A percentile compares a stretch with the other conserved stretches of the same genome.
Evolutionary conservation across 2,888 invertebrate genomes (phyloP).

Genomic region (Drosophila quinaria): DNA sequence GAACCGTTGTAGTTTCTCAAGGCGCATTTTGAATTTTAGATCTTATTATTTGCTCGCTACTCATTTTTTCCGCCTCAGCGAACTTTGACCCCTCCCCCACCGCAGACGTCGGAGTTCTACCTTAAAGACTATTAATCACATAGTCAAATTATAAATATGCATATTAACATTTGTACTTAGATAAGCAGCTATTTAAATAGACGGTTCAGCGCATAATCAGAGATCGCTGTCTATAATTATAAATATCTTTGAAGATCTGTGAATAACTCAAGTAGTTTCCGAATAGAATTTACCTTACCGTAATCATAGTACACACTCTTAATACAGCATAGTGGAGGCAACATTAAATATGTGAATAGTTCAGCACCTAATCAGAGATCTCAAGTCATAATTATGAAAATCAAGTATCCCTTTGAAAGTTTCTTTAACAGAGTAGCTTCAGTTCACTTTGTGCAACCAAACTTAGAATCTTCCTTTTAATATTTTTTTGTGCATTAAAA

Average conservation of each 20-base stretch:
- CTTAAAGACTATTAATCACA: conserved; percentile 67
- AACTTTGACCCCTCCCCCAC: conserved; percentile 31
- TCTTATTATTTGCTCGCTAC: conserved; percentile 40
- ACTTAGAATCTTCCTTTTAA: too few relatives aligned
- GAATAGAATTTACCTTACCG: background rate
- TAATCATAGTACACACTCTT: background rate
- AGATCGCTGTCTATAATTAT: conserved; percentile 39
- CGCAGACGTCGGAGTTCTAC: conserved; percentile 12
- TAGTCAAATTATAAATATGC: conserved; percentile 63
- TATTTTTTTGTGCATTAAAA: too few relatives aligned
- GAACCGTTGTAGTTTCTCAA: conserved; percentile 53
- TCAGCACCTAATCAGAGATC: background rate
- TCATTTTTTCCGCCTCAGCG: conserved; percentile 71
- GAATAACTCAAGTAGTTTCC: conserved; percentile 1
- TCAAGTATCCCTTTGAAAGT: background rate
- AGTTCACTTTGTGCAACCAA: too few relatives aligned
- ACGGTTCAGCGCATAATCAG: conserved; percentile 26
- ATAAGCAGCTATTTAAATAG: conserved; percentile 48
- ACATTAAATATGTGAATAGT: background rate
- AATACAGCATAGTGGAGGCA: too few relatives aligned
- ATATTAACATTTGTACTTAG: conserved; percentile 56
- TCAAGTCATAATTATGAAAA: background rate
- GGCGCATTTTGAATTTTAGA: conserved; percentile 6
- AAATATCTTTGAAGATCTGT: conserved; percentile 26
- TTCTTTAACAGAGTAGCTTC: background rate